Evolutionary conservation across 1,140 invertebrate genomes (phyloP), one percentile per base, ranked within the genome.

Genomic region (Aethina tumida): DNA sequence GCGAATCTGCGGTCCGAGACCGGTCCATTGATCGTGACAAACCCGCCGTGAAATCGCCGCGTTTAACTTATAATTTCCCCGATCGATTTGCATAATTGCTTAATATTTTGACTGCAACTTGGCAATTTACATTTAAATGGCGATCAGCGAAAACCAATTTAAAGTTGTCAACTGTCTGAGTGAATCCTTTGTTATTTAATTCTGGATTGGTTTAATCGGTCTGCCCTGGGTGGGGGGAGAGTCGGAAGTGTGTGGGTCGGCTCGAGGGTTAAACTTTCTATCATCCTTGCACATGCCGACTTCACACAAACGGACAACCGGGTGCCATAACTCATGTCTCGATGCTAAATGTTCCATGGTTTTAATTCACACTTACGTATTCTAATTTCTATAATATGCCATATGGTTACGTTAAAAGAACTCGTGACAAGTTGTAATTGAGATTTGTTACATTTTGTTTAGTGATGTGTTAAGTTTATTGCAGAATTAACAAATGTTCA

Each of bases 91-190:
- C 43, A 58, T 58, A 56, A 57, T 57, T 58, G 51, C 45, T 57
- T 60, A 54, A 60, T 58, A 58, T 58, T 60, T 60, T 58, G 52
- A 57, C 55, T 55, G 50, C 54, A 54, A 56, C 58, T 56, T 49
- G 43, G 47, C 41, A 41, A 60, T 60, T 60, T 60, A 55, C 58
- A 60, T 60, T 57, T 57, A 60, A 60, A 60, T 60, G 50, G 48
- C 46, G 54, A 55, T 57, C 54, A 46, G 33, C 45, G 49, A 52
- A 58, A 60, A 56, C 52, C 58, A 60, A 60, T 60, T 60, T 60
- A 58, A 58, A 60, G 49, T 60, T 60, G 58, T 60, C 58, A 60
- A 55, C 51, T 55, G 58, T 60, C 52, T 56, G 52, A 55, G 46
- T 53, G 58, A 39, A 48, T 54, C 56, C 56, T 55, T 60, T 60